Base-by-base conservation (phyloP, 2,113 vertebrate genomes). In the Albula goreensis region DNA sequence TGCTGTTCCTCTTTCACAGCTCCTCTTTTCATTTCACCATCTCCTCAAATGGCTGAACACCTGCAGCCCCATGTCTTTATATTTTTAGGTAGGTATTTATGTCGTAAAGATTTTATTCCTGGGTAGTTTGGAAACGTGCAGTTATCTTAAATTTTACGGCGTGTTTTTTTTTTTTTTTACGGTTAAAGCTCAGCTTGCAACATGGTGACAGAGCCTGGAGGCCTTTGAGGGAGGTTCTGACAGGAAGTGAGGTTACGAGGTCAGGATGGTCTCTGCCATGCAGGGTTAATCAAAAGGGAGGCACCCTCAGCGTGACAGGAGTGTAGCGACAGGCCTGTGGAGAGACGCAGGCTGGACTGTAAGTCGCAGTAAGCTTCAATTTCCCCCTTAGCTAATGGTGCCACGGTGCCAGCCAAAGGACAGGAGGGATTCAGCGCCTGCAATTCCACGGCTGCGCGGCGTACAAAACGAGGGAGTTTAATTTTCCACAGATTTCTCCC, bases 401-500 rank as follows among this genome's bases (percentile, higher is more conserved):
- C 53, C 53, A 12, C 53, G 12, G 63, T 25, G 63, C 19, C 63
- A 80, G 86, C 85, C 79, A 70, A 89, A 87, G 82, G 90, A 90
- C 84, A 83, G 85, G 15, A 57, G 25, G 41, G n/a, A 41, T 86
- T 85, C 19, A 51, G 22, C 11, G 48, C 15, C 88, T 89, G 88
- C 88, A 80, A 52, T 85, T 88, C 85, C 86, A 0, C 31, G 89
- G 88, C 82, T 78, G 83, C 50, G 15, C 66, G 2, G 56, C 56
- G 56, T 60, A 52, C 87, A 41, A 89, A 77, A 80, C 85, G 89
- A 90, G 88, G 50, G 85, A 88, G 89, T 87, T 91, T 92, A 78
- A 90, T 90, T 88, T 93, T 81, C 86, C 60, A 25, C 85, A 78
- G 88, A 90, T 91, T 90, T 90, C 87, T 89, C 74, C 89, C 87